phyloP scores from a whole-genome alignment of 2,797 vertebrate genomes.

The Lemur catta region DNA sequence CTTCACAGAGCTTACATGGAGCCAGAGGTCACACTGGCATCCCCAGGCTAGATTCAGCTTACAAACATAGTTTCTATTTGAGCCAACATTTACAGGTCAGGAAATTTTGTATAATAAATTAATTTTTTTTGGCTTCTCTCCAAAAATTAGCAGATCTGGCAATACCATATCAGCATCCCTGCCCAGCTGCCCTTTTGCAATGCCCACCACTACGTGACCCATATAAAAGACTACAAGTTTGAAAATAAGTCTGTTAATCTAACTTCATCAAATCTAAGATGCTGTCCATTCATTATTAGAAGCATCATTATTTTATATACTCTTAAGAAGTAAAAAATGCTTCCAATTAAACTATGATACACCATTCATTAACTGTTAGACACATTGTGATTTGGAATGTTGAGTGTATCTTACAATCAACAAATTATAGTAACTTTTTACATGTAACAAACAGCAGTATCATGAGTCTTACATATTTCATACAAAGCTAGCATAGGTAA shows the following conservation, averaged over 20 bases:
- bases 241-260: neutral
- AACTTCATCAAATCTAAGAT: neutral
- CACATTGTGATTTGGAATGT: neutral
- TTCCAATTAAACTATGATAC: neutral
- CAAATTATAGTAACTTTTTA: neutral
- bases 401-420: neutral
- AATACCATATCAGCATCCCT: neutral
- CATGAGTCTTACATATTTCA: neutral
- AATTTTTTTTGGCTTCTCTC: neutral
- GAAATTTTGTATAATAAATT: neutral
- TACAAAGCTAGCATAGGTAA: neutral
- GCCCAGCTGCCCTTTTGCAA: neutral
- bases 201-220: accelerated
- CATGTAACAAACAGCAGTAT: neutral
- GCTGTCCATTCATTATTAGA: neutral
- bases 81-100: neutral
- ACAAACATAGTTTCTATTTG: neutral
- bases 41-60: neutral
- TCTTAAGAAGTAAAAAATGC: neutral
- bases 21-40: neutral
- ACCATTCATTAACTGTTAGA: neutral
- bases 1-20: neutral
- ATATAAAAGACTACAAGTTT: neutral
- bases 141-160: neutral
- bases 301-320: neutral